Evolutionary conservation across 2,888 invertebrate genomes (phyloP).

Genomic region (Apamea monoglypha): DNA sequence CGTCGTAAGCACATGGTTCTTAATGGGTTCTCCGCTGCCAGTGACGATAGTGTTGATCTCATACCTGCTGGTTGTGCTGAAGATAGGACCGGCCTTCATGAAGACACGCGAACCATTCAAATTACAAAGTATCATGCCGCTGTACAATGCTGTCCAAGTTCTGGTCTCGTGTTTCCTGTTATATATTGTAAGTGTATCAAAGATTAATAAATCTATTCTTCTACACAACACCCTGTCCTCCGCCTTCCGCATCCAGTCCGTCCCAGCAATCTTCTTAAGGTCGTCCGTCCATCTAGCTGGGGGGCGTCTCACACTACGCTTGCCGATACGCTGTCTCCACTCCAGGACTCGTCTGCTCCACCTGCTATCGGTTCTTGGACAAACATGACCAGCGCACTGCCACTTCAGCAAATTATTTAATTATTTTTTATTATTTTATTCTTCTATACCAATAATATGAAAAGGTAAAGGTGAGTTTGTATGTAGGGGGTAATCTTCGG

Average conservation of each 20-base stretch:
- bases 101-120: slow-evolving; percentile 90
- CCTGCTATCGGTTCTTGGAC: too few relatives aligned
- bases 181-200: slow-evolving; percentile 81
- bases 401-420: too few relatives aligned
- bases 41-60: slow-evolving; percentile 86
- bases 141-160: slow-evolving; percentile 92
- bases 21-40: slow-evolving; percentile 92
- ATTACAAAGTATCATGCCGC: slow-evolving; percentile 89
- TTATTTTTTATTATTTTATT: too few relatives aligned
- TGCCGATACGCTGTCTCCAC: too few relatives aligned
- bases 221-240: too few relatives aligned
- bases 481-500: not conserved
- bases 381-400: too few relatives aligned
- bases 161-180: slow-evolving; percentile 85
- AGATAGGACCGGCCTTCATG: slow-evolving; percentile 93
- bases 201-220: not conserved
- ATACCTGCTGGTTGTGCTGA: slow-evolving; percentile 92
- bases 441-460: too few relatives aligned
- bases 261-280: too few relatives aligned
- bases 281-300: too few relatives aligned
- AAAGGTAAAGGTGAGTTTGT: not conserved
- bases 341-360: too few relatives aligned
- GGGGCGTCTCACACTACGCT: too few relatives aligned
- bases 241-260: too few relatives aligned
- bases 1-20: slow-evolving; percentile 91